Percentiles rank a stretch among this genome's conserved stretches.
These are phyloP conservation scores for Drosophila parvula DNA, from an alignment of 1,140 invertebrate species.

Conservation along the genomic window DNA sequence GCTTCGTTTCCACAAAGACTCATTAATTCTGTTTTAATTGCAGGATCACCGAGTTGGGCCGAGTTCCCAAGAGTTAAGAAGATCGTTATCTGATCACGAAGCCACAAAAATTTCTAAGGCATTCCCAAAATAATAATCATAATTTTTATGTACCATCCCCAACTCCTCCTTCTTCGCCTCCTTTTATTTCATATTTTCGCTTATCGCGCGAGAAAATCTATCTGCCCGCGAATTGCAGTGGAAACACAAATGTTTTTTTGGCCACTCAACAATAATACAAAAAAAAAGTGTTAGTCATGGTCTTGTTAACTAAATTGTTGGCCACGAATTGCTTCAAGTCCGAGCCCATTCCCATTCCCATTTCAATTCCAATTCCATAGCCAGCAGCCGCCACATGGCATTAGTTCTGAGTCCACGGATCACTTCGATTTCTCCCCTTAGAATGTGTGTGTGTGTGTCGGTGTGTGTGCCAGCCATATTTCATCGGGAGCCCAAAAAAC, in stretches of 20 bases:
- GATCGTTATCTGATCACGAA: conserved; percentile 36
- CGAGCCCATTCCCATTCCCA: conserved; percentile 18
- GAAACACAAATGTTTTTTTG: conserved; percentile 49
- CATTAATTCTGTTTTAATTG: conserved; percentile 79
- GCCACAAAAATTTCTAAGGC: conserved; percentile 14
- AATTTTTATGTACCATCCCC: conserved; percentile 44
- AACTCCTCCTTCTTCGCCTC: conserved; percentile 7
- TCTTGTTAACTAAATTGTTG: conserved; percentile 82
- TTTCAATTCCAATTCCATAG: conserved; percentile 15
- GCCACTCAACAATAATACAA: conserved; percentile 51
- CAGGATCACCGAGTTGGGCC: conserved; percentile 32
- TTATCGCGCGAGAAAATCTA: conserved; percentile 80
- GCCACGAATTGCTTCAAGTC: conserved; percentile 63
- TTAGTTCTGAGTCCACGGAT: conserved; percentile 22
- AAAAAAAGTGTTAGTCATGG: conserved; percentile 81
- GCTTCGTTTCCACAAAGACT: conserved; percentile 32
- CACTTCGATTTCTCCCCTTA: conserved; percentile 45
- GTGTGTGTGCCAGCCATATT: conserved; percentile 54
- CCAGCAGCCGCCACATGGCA: conserved; percentile 46
- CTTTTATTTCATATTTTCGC: conserved; percentile 44
- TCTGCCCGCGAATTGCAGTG: conserved; percentile 63
- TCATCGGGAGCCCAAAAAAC: conserved; percentile 39
- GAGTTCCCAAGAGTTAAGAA: not conserved
- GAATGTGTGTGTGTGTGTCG: conserved; percentile 18
- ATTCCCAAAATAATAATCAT: conserved; percentile 44